phyloP scores from a whole-genome alignment of 2,888 invertebrate genomes.

The Torymus auratus region DNA sequence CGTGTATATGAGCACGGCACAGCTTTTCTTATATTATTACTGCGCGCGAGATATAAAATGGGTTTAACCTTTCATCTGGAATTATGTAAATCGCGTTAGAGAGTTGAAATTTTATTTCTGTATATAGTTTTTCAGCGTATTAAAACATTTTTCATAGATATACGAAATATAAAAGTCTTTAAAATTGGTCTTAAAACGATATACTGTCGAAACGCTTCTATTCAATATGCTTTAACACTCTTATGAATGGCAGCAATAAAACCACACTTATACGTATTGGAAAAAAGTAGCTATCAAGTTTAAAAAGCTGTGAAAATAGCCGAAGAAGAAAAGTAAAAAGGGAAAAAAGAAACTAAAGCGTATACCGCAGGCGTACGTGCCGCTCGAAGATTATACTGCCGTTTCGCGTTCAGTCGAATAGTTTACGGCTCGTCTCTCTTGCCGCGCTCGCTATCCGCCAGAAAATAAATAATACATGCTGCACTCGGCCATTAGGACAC shows the following conservation, averaged over 20 bases:
- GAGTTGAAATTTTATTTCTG: too few species aligned
- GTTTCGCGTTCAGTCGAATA: constrained; percentile 33
- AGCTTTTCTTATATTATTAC: too few species aligned
- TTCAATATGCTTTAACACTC: background rate
- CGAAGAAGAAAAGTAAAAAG: constrained; percentile 14
- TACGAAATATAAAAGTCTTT: too few species aligned
- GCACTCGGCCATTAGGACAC: constrained; percentile 54
- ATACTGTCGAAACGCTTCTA: background rate
- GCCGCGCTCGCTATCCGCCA: background rate
- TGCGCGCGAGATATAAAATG: too few species aligned
- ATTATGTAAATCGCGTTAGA: too few species aligned
- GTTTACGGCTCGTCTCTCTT: constrained; percentile 34
- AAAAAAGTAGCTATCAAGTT: background rate
- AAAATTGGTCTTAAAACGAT: background rate
- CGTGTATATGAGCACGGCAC: too few species aligned
- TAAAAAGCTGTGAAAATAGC: background rate
- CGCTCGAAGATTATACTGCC: constrained; percentile 46
- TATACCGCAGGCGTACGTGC: constrained; percentile 45
- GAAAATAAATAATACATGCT: constrained; percentile 51
- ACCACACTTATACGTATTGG: background rate
- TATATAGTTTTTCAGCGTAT: too few species aligned
- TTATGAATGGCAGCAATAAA: background rate
- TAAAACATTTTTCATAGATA: too few species aligned
- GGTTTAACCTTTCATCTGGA: too few species aligned
- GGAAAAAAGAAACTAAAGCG: constrained; percentile 4